These are phyloP conservation scores for Coenobita brevimanus DNA, from an alignment of 1,140 invertebrate species.

Conservation along the genomic window DNA sequence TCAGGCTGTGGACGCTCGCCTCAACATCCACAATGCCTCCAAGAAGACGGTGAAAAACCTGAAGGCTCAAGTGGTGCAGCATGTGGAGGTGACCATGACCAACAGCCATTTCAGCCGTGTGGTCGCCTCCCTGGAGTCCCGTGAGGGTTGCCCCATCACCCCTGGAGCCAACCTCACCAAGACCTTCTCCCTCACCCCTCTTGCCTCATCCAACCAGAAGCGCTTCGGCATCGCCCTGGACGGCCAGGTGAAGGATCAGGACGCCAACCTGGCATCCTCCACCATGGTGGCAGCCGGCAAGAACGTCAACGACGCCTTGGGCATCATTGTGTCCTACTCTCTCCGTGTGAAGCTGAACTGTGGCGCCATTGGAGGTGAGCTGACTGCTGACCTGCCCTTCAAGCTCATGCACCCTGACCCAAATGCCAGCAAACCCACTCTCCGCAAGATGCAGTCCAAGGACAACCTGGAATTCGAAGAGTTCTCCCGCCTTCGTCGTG, in stretches of 20 bases:
- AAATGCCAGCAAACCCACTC: constrained; percentile 72
- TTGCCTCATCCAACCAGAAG: constrained; percentile 86
- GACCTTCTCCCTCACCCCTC: constrained; percentile 87
- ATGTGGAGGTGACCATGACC: constrained; percentile 94
- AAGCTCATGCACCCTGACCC: constrained; percentile 31
- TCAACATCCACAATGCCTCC: constrained; percentile 91
- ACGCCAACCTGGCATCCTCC: constrained; percentile 92
- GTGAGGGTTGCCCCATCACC: constrained; percentile 93
- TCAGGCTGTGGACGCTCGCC: constrained; percentile 88
- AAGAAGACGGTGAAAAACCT: constrained; percentile 91
- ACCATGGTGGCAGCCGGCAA: constrained; percentile 88
- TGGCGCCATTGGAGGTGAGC: constrained; percentile 89
- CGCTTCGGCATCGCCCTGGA: constrained; percentile 90
- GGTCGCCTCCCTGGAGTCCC: constrained; percentile 88
- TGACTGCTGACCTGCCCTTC: constrained; percentile 79
- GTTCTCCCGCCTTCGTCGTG: constrained; percentile 84
- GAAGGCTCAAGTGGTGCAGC: constrained; percentile 87
- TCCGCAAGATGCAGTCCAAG: constrained; percentile 84
- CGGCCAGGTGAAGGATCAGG: constrained; percentile 89
- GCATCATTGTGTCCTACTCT: constrained; percentile 94
- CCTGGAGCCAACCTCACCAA: constrained; percentile 91
- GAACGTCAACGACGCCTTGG: constrained; percentile 86
- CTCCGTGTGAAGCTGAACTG: constrained; percentile 90
- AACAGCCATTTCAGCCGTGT: constrained; percentile 91
- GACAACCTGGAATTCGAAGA: constrained; percentile 84